Percentiles rank a stretch among this genome's conserved stretches.
phyloP scores from a whole-genome alignment of 2,797 vertebrate species.

The Arctocebus calabarensis region DNA sequence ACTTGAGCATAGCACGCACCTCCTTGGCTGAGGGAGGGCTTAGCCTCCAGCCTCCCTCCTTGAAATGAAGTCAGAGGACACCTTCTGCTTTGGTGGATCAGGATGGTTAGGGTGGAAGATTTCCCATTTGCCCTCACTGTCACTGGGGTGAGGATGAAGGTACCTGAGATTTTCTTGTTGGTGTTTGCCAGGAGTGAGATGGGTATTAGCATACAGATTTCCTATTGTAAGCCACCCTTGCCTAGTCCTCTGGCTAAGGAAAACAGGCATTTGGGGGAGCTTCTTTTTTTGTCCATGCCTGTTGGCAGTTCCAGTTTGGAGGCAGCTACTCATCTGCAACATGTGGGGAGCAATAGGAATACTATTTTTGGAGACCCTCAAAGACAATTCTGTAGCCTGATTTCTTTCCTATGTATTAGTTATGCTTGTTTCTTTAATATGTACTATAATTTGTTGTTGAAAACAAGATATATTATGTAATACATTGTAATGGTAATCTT shows the following conservation, averaged over 20 bases:
- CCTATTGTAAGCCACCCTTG: background rate
- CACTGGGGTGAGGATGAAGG: too few relatives aligned
- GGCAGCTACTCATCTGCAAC: accelerated
- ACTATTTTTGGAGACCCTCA: background rate
- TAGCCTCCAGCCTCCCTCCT: background rate
- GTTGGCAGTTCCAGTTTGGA: background rate
- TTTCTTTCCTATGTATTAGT: background rate
- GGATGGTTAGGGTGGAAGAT: background rate
- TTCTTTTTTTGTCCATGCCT: background rate
- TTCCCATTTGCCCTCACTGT: background rate
- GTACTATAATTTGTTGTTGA: background rate
- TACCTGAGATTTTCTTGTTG: too few relatives aligned
- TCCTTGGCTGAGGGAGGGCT: background rate
- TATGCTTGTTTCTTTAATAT: background rate
- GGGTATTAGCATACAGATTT: background rate
- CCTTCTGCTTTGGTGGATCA: background rate
- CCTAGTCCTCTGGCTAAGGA: background rate
- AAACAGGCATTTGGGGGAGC: too few relatives aligned
- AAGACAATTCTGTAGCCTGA: background rate
- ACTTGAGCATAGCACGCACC: background rate
- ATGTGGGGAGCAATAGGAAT: background rate
- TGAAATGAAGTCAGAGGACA: background rate
- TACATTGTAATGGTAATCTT: background rate
- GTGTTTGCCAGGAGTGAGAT: background rate
- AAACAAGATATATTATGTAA: background rate